These are phyloP conservation scores for Hiodon alosoides DNA, from an alignment of 2,113 vertebrate genomes.

Conservation along the genomic window DNA sequence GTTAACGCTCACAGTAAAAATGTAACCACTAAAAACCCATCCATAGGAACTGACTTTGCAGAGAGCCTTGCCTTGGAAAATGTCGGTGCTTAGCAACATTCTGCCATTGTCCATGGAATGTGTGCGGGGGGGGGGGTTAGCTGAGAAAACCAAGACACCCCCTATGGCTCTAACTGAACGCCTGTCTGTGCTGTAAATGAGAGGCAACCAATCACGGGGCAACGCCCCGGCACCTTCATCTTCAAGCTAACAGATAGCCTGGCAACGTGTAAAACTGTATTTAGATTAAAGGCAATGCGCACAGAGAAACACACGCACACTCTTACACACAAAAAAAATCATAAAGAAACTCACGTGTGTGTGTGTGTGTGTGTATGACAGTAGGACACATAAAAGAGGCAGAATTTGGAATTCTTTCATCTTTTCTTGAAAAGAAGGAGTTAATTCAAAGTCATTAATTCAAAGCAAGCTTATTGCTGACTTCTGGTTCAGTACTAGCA, in stretches of 20 bases:
- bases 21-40: too few species aligned
- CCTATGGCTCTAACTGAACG: too few species aligned
- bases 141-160: too few species aligned
- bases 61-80: background rate
- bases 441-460: constrained; percentile 23
- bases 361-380: constrained; percentile 5
- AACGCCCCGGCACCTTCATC: too few species aligned
- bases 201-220: too few species aligned
- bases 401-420: background rate
- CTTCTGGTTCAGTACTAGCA: constrained; percentile 30
- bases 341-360: background rate
- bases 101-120: background rate
- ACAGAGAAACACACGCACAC: background rate
- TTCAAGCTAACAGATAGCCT: too few species aligned
- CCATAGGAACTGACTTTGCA: too few species aligned
- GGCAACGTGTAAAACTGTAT: too few species aligned
- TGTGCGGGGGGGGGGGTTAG: too few species aligned
- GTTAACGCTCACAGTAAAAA: too few species aligned
- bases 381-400: background rate
- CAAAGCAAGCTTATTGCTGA: constrained; percentile 27
- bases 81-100: background rate
- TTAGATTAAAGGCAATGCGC: background rate
- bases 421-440: constrained; percentile 21
- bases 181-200: too few species aligned
- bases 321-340: background rate